Conservation (phyloP, 2,888 invertebrate genomes). For the Odontocolon sp. region DNA sequence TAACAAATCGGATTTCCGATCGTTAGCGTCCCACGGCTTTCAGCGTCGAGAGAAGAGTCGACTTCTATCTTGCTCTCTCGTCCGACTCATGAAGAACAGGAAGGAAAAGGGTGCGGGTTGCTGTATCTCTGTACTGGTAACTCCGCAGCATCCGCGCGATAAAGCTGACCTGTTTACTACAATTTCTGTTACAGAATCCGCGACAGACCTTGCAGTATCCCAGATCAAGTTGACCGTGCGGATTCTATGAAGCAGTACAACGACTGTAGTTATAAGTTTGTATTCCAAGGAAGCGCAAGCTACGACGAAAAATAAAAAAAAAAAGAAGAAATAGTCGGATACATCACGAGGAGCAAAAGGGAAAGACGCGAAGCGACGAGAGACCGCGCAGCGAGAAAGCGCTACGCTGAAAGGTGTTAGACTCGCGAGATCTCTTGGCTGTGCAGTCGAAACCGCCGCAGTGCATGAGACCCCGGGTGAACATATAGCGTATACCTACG, state of each 20-base stretch:
- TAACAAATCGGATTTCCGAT: conserved; percentile 75
- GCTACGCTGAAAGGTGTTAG: conserved; percentile 69
- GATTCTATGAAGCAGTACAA: too few species aligned
- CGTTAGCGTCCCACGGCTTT: conserved; percentile 70
- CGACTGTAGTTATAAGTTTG: conserved; percentile 53
- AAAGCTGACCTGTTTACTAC: too few species aligned
- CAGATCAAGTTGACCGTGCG: too few species aligned
- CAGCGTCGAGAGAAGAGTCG: conserved; percentile 51
- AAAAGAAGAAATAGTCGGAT: too few species aligned
- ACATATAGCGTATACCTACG: conserved; percentile 66
- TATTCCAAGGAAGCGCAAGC: conserved; percentile 40
- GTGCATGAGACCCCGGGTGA: not conserved
- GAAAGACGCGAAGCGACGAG: conserved; percentile 27
- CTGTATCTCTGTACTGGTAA: not conserved
- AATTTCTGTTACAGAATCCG: too few species aligned
- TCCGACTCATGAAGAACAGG: conserved; percentile 17
- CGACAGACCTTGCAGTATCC: too few species aligned
- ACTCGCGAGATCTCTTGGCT: not conserved
- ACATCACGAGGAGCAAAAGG: conserved; percentile 49
- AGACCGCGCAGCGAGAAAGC: conserved; percentile 5
- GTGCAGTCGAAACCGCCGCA: conserved; percentile 22
- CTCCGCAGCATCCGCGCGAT: not conserved
- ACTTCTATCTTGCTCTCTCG: conserved; percentile 19
- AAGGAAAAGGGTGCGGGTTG: conserved; percentile 29
- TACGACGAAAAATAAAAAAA: too few species aligned